These are phyloP conservation scores for Lycopodina hypogea DNA, from an alignment of 37 sponge, comb jelly and placozoan genomes.

Conservation along the genomic window DNA sequence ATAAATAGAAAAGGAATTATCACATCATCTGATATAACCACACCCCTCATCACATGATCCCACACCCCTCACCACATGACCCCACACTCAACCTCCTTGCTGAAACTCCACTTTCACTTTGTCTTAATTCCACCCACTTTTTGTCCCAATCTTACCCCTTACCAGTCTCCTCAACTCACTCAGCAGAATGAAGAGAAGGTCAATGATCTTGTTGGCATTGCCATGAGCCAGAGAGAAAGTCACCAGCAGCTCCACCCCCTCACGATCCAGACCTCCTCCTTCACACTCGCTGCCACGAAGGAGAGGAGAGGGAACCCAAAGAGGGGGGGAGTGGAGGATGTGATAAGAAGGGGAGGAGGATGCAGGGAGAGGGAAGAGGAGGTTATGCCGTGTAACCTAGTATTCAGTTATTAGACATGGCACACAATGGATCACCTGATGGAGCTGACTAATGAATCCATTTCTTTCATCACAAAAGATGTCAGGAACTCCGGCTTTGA, in stretches of 20 bases:
- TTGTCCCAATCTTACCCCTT: neutral
- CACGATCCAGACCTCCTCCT: conserved; percentile 23
- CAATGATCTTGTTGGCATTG: conserved; percentile 63
- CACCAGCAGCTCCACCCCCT: conserved; percentile 40
- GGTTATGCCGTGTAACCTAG: too few relatives aligned
- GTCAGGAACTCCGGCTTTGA: conserved; percentile 63
- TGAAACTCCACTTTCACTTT: too few relatives aligned
- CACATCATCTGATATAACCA: too few relatives aligned
- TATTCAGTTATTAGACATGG: too few relatives aligned
- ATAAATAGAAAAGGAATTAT: too few relatives aligned
- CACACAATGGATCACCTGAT: conserved; percentile 37
- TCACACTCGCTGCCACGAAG: neutral
- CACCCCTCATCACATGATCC: too few relatives aligned
- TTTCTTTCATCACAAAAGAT: conserved; percentile 56
- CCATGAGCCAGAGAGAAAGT: conserved; percentile 66
- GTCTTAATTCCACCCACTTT: too few relatives aligned
- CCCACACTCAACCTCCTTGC: too few relatives aligned
- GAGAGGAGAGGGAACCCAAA: neutral
- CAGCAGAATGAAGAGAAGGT: conserved; percentile 42
- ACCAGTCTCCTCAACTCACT: conserved; percentile 15
- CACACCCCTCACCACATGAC: too few relatives aligned
- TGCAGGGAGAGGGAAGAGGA: neutral
- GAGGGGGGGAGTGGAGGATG: neutral
- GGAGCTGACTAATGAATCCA: conserved; percentile 58
- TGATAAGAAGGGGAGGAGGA: neutral